phyloP scores from a whole-genome alignment of 2,888 invertebrate genomes.

The Mylabris sibirica region DNA sequence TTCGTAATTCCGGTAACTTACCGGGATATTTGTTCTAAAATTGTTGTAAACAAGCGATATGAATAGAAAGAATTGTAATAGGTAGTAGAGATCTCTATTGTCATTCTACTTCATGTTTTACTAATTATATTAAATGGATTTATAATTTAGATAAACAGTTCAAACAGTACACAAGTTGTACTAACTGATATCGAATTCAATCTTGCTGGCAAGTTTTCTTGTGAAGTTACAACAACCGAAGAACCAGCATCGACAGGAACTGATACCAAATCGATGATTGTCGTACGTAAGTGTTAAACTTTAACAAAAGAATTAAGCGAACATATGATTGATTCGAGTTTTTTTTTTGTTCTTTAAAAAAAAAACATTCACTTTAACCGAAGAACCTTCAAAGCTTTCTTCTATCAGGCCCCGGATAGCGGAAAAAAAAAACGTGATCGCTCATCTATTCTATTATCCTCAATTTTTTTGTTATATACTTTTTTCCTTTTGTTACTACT shows the following conservation, averaged over 20 bases:
- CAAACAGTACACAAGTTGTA: conserved; percentile 78
- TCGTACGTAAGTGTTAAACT: conserved; percentile 72
- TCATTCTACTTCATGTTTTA: too few relatives aligned
- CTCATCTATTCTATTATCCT: background rate
- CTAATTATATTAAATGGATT: too few relatives aligned
- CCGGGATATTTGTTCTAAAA: background rate
- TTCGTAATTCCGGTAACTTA: background rate
- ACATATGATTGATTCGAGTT: conserved; percentile 10
- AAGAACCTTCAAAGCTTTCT: background rate
- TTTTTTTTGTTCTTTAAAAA: background rate
- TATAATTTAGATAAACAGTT: conserved; percentile 70
- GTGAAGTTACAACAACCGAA: conserved; percentile 78
- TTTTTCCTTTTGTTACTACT: background rate
- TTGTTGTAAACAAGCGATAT: background rate
- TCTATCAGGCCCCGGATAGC: too few relatives aligned
- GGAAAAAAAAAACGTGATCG: background rate
- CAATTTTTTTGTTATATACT: background rate
- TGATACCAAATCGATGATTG: conserved; percentile 72
- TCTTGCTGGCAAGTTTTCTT: conserved; percentile 79
- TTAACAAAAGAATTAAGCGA: conserved; percentile 17
- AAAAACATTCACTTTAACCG: background rate
- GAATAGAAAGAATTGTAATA: too few relatives aligned
- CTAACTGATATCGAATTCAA: conserved; percentile 74
- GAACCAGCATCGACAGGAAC: conserved; percentile 74
- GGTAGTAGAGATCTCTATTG: background rate